Base-by-base conservation (phyloP, 1,140 invertebrate genomes). In the Trachelipus rathkii region DNA sequence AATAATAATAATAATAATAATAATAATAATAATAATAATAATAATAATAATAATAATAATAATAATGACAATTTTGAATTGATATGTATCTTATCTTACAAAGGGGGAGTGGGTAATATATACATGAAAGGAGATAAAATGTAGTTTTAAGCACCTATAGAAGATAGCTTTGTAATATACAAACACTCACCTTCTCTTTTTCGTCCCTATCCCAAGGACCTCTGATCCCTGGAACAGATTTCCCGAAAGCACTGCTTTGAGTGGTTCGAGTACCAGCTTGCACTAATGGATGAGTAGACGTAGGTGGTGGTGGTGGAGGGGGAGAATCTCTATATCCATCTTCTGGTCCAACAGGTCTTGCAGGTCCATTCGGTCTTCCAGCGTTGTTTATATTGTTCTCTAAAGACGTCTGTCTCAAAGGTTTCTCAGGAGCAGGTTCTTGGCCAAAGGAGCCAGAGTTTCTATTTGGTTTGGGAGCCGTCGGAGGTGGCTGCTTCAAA, bases 171-270 rank as follows among this genome's bases (percentile, higher is more conserved):
- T 33, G 2, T 33, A 33, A 33, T 33, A 33, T 33, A 6, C 19
- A 44, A 3, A 72, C 70, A 60, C 81, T 82, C 82, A 90, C 91
- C 83, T 90, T 91, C 86, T 96, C 93, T 80, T 92, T 90, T 84
- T 95, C 93, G 86, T 95, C 94, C 72, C 93, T 87, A 82, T 94
- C 92, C 94, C 93, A 95, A 0, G 93, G 50, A 19, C 50, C 50
- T 19, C 19, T 60, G 11, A 60, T 60, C 8, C 11, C 50, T 19
- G 19, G 11, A 2, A 19, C 50, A n/a, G 67, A 23, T 24, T 45
- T 45, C 9, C 73, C 69, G 44, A 71, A 43, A 66, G 74, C 71
- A 53, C 53, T 44, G 45, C 73, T 78, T 44, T 71, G 89, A 89
- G 73, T 89, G 89, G 73, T 89, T 89, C 77, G 87, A 50, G 78